Conservation (phyloP, 2,888 invertebrate species). For the Philereme vetulata region DNA sequence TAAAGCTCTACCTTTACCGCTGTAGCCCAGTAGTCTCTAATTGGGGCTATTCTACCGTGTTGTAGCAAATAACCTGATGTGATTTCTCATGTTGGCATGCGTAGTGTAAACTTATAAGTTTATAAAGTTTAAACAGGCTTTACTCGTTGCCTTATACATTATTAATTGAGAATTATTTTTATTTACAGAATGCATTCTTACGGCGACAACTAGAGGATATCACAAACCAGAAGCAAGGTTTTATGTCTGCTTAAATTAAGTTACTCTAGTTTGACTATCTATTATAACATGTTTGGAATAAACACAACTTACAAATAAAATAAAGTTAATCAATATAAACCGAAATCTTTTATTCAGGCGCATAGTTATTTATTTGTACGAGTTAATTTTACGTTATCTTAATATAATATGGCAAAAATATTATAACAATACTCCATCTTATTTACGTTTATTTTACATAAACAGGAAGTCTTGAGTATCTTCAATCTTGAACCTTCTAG, state of each 20-base stretch:
- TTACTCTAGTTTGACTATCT: neutral
- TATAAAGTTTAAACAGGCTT: no score
- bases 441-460: neutral
- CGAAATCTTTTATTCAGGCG: no score
- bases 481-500: slow-evolving; percentile 17
- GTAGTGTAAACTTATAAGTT: no score
- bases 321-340: neutral
- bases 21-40: no score
- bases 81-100: no score
- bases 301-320: slow-evolving; percentile 6
- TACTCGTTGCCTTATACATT: no score
- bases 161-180: neutral
- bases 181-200: slow-evolving; percentile 60
- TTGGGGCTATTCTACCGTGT: no score
- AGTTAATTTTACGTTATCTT: no score
- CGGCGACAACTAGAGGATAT: slow-evolving; percentile 65
- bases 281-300: slow-evolving; percentile 1
- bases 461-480: neutral
- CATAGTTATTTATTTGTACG: no score
- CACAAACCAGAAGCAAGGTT: slow-evolving; percentile 54
- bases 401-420: no score
- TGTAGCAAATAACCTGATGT: no score
- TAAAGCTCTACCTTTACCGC: neutral
- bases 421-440: no score
- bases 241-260: slow-evolving; percentile 57